Base-by-base conservation (phyloP, 2,888 invertebrate species). In the Orchesella flavescens region DNA sequence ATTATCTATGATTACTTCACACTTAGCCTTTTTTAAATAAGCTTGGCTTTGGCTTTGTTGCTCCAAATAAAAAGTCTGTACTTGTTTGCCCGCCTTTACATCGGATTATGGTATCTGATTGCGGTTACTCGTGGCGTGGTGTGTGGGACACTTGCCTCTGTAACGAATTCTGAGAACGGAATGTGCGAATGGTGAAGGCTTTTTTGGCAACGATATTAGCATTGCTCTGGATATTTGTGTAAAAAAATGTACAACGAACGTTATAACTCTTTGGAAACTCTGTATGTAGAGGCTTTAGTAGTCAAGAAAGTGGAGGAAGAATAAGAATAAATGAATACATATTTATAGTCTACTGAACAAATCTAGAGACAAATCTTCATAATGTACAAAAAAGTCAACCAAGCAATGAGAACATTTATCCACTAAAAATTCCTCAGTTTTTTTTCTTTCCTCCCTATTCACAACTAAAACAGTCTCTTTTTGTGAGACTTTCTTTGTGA, bases 321-420 rank as follows among this genome's bases (percentile, higher is more conserved):
- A 61, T 61, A 71, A 23, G 71, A 71, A 61, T 61, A 73, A 73
- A 73, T 73, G 61, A 73, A 55, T 59, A 44, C 59, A n/a, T 73
- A 71, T 55, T 71, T 71, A 73, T 73, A n/a, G 44, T 73, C 21
- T 44, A 43, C 13, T 53, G 23, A 73, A 59, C 46, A 73, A 73
- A 73, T 73, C 73, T 61, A 73, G 24, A 73, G 73, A 73, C 73
- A 73, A 73, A 73, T 73, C 73, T 73, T 73, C 73, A 59, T 73
- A 73, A 73, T 73, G 46, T 17, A 73, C 43, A 43, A 73, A 49
- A 13, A 19, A 23, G 53, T 46, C 44, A 69, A 46, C 46, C 53
- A 53, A 49, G 69, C 69, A 69, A 69, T 23, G 69, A 21, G 4
- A 53, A 71, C 46, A 71, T 71, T 71, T 55, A 53, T 71, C 71